phyloP scores from a whole-genome alignment of 2,113 vertebrate species.

The Anhinga anhinga region DNA sequence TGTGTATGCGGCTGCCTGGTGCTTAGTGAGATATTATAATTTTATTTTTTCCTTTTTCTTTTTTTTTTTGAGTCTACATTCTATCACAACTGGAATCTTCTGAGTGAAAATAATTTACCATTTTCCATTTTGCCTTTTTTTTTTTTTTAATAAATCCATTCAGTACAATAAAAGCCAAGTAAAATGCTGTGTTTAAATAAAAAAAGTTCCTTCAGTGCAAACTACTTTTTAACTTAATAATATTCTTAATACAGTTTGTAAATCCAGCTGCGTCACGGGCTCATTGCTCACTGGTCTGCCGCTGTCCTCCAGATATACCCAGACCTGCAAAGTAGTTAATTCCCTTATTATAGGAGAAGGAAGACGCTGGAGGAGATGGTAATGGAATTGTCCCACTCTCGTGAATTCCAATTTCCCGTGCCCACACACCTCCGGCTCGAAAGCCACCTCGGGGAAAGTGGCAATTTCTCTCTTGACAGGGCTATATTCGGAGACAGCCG shows the following conservation, averaged over 20 bases:
- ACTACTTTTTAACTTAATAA: conserved; percentile 58
- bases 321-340: conserved; percentile 33
- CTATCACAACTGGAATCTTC: conserved; percentile 46
- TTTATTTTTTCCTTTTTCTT: not conserved
- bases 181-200: conserved; percentile 31
- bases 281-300: not conserved
- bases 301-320: not conserved
- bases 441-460: conserved; percentile 23
- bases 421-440: not conserved
- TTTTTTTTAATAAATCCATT: not conserved
- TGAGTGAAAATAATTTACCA: conserved; percentile 52
- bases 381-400: conserved; percentile 59
- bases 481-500: not conserved
- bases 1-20: not conserved
- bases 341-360: conserved; percentile 40
- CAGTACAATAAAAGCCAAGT: conserved; percentile 65
- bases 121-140: conserved; percentile 29
- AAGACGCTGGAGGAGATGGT: conserved; percentile 12
- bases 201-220: conserved; percentile 59
- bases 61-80: not conserved
- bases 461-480: conserved; percentile 60
- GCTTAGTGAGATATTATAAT: not conserved
- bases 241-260: conserved; percentile 58
- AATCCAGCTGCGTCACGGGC: conserved; percentile 64
- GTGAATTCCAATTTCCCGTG: conserved; percentile 46